Percentiles rank a stretch among this genome's conserved stretches.
Evolutionary conservation across 2,888 invertebrate genomes (phyloP).

Genomic region (Beris morrisii): DNA sequence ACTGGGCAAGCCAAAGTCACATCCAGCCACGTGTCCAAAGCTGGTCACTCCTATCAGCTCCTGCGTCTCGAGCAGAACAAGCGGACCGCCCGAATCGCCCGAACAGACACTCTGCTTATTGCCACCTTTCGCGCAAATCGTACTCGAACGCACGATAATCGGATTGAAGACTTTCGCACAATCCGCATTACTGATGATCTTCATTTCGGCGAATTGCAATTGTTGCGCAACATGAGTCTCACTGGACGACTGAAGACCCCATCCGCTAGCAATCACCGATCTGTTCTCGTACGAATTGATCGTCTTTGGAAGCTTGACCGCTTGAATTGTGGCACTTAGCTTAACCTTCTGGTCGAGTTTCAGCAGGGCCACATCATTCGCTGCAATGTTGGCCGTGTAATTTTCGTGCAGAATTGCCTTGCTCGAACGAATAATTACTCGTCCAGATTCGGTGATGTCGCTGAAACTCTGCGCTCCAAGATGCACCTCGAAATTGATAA

Average conservation of each 20-base stretch:
- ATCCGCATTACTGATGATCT: constrained; percentile 50
- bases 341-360: constrained; percentile 47
- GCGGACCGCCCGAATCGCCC: constrained; percentile 55
- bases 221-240: constrained; percentile 44
- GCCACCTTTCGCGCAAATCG: constrained; percentile 53
- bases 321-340: constrained; percentile 49
- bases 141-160: constrained; percentile 47
- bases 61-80: constrained; percentile 49
- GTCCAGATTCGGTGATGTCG: constrained; percentile 46
- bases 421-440: constrained; percentile 47
- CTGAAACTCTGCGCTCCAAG: constrained; percentile 51
- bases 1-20: constrained; percentile 51
- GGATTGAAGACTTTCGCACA: constrained; percentile 49
- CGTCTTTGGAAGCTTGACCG: constrained; percentile 44
- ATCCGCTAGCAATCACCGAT: constrained; percentile 52
- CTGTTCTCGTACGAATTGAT: constrained; percentile 45
- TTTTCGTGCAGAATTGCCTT: constrained; percentile 52
- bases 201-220: constrained; percentile 53
- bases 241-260: constrained; percentile 44
- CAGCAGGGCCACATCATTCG: constrained; percentile 53
- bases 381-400: constrained; percentile 49
- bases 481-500: constrained; percentile 52
- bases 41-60: constrained; percentile 53
- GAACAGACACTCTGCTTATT: constrained; percentile 52
- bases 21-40: constrained; percentile 52